A percentile compares a stretch with the other conserved stretches of the same genome.
Evolutionary conservation across 2,888 invertebrate genomes (phyloP).

Genomic region (Xanthia icteritia): DNA sequence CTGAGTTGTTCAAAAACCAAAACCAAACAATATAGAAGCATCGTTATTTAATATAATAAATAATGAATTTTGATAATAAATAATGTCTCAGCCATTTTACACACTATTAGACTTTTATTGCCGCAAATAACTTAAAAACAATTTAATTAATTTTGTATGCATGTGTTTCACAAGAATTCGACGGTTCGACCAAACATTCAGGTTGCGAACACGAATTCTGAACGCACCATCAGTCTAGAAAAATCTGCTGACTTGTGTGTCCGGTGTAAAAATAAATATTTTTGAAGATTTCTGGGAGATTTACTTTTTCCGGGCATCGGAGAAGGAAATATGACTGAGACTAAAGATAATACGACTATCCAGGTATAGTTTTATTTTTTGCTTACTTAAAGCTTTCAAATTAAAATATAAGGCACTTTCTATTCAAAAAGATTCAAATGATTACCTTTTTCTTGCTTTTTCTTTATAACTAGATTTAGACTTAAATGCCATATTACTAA

Average conservation of each 20-base stretch:
- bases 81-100: accelerated
- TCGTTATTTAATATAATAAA: background rate
- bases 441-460: background rate
- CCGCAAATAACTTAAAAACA: background rate
- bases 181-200: background rate
- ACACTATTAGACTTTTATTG: accelerated
- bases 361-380: conserved; percentile 44
- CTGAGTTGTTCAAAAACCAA: conserved; percentile 12
- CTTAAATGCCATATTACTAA: background rate
- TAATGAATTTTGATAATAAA: background rate
- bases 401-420: conserved; percentile 19
- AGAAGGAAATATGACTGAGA: conserved; percentile 59
- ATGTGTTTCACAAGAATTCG: background rate
- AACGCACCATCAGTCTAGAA: conserved; percentile 71
- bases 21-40: accelerated
- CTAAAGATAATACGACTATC: conserved; percentile 17
- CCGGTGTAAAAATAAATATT: conserved; percentile 66
- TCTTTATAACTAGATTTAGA: background rate
- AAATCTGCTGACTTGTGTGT: conserved; percentile 64
- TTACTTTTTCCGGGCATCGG: background rate
- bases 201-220: conserved; percentile 11
- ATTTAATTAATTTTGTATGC: no score
- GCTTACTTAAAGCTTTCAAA: background rate
- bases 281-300: conserved; percentile 19
- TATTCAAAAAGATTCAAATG: conserved; percentile 10